Evolutionary conservation across 1,140 invertebrate genomes (phyloP), one percentile per base, ranked within the genome.

Genomic region (Drosophila paulistorum): DNA sequence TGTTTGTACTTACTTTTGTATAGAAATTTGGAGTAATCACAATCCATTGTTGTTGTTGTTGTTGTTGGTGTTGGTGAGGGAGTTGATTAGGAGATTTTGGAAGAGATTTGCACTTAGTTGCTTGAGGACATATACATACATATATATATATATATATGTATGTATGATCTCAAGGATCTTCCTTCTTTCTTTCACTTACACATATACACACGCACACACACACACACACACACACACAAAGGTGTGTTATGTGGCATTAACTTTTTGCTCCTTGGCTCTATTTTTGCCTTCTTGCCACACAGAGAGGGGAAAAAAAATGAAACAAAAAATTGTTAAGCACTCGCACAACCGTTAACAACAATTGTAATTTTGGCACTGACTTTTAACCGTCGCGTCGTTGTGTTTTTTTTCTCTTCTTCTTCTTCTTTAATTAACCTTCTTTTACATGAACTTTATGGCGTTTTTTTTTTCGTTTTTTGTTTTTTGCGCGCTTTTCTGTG

Each of bases 1-100:
- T 39, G 11, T 39, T 39, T 39, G 13, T 65, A 35, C 58, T 57
- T 55, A 33, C 61, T 57, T 55, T 69, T 62, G 23, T 68, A 57
- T 42, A 57, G 35, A 37, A 66, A 37, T 54, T 69, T 63, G 35
- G 26, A 61, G 30, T 57, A 73, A 61, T 51, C 65, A 54, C 55
- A 65, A 58, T 57, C 48, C 45, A 54, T 55, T 7, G 45, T 51
- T 23, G 45, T 64, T 70, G 62, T 65, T 63, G 11, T 35, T 30
- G 41, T 63, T 48, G 23, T 51, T 37, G 35, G 3, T 9, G 35
- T 30, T 30, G 45, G 45, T 9, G 45, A 17, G 7, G 45, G 11
- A 10, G 10, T 37, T 37, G 7, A 37, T 9, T 37, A 37, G 33
- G 45, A 58, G 59, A 30, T 57, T 48, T 17, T 48, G 30, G 6